These are phyloP conservation scores for Agrochola macilenta DNA, from an alignment of 2,888 invertebrate species.

Conservation along the genomic window DNA sequence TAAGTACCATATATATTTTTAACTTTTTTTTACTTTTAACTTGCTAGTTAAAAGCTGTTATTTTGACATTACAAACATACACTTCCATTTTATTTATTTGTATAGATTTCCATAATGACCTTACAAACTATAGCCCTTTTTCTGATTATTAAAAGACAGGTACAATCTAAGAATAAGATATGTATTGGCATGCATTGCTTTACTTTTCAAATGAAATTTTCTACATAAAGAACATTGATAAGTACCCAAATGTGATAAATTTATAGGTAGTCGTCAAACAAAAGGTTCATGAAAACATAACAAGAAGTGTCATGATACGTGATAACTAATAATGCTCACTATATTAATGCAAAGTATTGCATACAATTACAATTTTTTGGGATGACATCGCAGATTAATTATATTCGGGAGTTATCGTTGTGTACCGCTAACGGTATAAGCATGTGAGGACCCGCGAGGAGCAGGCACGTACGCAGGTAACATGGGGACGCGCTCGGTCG, in stretches of 20 bases:
- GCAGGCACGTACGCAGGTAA: constrained; percentile 54
- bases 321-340: neutral
- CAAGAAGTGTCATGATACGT: neutral
- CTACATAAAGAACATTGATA: neutral
- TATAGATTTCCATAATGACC: neutral
- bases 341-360: neutral
- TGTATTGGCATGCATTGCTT: neutral
- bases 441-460: constrained; percentile 36
- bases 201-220: neutral
- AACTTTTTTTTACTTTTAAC: no score
- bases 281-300: constrained; percentile 38
- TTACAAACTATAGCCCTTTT: neutral
- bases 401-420: constrained; percentile 2
- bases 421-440: constrained; percentile 11
- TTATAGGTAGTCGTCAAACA: constrained; percentile 28
- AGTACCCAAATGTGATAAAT: neutral
- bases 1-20: no score
- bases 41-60: no score
- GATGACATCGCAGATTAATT: constrained; percentile 23
- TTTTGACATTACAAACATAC: no score
- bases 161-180: neutral
- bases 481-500: constrained; percentile 61
- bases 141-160: neutral
- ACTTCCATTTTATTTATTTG: no score
- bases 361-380: constrained; percentile 5